These are phyloP conservation scores for Ylistrum balloti DNA, from an alignment of 1,140 invertebrate genomes.

Conservation along the genomic window DNA sequence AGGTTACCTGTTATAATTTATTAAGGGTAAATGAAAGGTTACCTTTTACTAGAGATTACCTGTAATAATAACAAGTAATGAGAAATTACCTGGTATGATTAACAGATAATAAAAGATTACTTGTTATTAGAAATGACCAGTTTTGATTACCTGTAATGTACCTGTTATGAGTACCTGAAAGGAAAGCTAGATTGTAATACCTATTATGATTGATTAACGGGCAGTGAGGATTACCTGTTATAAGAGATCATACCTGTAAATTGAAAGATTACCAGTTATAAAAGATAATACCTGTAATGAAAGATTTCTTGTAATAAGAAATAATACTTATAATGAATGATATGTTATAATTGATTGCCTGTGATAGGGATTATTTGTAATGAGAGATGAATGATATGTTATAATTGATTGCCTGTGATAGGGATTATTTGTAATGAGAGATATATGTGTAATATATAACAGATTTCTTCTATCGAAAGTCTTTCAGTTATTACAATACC, in stretches of 20 bases:
- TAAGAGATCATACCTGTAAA: conserved; percentile 7
- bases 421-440: no score
- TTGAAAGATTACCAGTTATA: background rate
- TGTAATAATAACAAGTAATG: no score
- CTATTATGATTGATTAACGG: no score
- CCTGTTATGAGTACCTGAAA: background rate
- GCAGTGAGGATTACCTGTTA: background rate
- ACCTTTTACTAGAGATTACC: background rate
- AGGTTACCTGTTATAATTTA: background rate
- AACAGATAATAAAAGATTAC: no score
- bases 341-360: background rate
- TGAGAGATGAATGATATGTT: background rate
- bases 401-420: background rate
- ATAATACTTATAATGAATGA: background rate
- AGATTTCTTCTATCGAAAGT: no score
- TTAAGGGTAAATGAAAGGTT: no score
- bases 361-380: background rate
- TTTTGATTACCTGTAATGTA: background rate
- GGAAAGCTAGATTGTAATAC: no score
- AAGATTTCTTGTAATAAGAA: background rate
- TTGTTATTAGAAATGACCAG: background rate
- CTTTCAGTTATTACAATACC: no score
- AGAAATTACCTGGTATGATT: background rate
- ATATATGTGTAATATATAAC: no score
- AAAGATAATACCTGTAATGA: background rate